A percentile compares a stretch with the other conserved stretches of the same genome.
Conservation (phyloP, 2,888 invertebrate genomes). For the Thereva unica region DNA sequence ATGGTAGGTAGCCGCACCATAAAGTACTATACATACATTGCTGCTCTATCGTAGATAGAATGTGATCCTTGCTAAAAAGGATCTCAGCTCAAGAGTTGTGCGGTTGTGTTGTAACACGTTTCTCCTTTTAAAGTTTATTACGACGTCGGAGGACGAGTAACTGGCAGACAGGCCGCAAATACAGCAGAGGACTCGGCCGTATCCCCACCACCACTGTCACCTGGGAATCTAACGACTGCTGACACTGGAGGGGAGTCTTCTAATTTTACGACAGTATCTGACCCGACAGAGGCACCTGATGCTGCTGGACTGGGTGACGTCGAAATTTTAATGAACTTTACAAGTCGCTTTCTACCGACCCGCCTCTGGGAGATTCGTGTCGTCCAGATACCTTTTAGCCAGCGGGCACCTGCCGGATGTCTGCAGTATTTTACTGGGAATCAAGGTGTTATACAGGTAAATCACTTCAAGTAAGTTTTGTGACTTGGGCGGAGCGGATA, state of each 20-base stretch:
- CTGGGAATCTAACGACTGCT: constrained; percentile 32
- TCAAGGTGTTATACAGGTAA: constrained; percentile 61
- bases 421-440: constrained; percentile 71
- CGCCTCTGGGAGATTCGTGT: constrained; percentile 80
- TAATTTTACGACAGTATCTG: constrained; percentile 17
- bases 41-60: not conserved
- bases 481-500: not conserved
- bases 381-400: constrained; percentile 75
- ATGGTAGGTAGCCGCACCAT: constrained; percentile 62
- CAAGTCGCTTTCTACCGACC: constrained; percentile 66
- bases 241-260: constrained; percentile 1
- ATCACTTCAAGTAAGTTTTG: not conserved
- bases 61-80: not conserved
- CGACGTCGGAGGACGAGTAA: constrained; percentile 50
- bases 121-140: constrained; percentile 52
- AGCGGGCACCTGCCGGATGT: constrained; percentile 77
- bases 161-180: constrained; percentile 48
- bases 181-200: not conserved
- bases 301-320: constrained; percentile 43
- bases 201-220: constrained; percentile 40
- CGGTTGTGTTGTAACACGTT: constrained; percentile 9
- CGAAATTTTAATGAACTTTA: constrained; percentile 61
- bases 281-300: constrained; percentile 40
- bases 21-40: not conserved
- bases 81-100: not conserved